These are phyloP conservation scores for Heliangelus exortis DNA, from an alignment of 2,797 vertebrate species.

Conservation along the genomic window DNA sequence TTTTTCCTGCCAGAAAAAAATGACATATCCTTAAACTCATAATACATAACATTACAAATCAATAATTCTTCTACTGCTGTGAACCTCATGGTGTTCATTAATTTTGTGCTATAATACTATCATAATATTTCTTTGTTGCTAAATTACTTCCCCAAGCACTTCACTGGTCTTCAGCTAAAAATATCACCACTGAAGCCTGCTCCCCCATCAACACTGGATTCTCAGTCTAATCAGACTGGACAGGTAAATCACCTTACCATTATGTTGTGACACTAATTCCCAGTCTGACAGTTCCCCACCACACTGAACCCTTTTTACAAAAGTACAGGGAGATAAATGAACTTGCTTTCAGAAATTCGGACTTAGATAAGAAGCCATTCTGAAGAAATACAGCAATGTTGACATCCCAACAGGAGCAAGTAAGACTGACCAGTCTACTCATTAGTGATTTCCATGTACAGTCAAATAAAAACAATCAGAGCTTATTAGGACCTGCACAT, in stretches of 20 bases:
- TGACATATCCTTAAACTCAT: neutral
- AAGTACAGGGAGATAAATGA: neutral
- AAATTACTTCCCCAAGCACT: neutral
- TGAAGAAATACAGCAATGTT: neutral
- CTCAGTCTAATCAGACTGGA: neutral
- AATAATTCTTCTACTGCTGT: neutral
- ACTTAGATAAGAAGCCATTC: neutral
- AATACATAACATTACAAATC: neutral
- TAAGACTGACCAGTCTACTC: neutral
- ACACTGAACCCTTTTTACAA: neutral
- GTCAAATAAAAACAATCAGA: neutral
- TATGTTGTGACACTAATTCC: neutral
- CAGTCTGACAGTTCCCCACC: neutral
- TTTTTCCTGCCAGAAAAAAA: neutral
- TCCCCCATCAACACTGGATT: neutral
- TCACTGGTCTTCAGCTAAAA: neutral
- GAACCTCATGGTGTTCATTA: neutral
- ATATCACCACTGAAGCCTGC: neutral
- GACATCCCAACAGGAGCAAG: neutral
- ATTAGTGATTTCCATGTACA: neutral
- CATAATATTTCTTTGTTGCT: neutral
- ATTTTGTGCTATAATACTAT: neutral
- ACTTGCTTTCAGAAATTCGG: neutral
- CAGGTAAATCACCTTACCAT: neutral
- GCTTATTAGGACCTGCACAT: neutral